These are phyloP conservation scores for Carassius carassius DNA, from an alignment of 2,113 vertebrate species.

Conservation along the genomic window DNA sequence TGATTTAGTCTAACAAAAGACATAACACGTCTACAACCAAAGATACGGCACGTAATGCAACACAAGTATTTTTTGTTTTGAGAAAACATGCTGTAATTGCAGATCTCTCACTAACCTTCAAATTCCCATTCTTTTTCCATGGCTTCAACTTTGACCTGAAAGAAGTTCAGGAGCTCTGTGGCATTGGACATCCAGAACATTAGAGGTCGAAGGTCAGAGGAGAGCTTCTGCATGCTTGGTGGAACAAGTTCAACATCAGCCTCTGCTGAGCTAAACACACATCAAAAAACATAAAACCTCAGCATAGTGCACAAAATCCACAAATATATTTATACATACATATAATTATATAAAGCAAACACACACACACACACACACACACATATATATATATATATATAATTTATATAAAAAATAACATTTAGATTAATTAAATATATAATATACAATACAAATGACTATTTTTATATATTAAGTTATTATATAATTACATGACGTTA, in stretches of 20 bases:
- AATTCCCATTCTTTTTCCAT: constrained; percentile 92
- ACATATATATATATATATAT: no score
- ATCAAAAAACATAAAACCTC: not conserved
- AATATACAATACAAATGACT: not conserved
- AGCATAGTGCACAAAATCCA: not conserved
- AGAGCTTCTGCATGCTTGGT: constrained; percentile 81
- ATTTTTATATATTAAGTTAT: not conserved
- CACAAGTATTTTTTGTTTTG: constrained; percentile 14
- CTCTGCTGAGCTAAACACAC: constrained; percentile 72
- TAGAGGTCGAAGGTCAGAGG: constrained; percentile 84
- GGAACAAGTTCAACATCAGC: constrained; percentile 72
- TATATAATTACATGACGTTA: not conserved
- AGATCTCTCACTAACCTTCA: constrained; percentile 77
- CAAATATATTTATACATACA: not conserved
- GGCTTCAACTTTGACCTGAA: constrained; percentile 86
- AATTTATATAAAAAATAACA: no score
- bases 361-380: no score
- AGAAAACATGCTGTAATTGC: constrained; percentile 1
- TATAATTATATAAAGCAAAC: no score
- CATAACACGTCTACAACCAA: constrained; percentile 27
- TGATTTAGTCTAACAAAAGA: constrained; percentile 26
- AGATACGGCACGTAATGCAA: constrained; percentile 8
- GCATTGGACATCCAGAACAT: constrained; percentile 97
- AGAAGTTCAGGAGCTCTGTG: constrained; percentile 89
- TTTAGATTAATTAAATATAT: not conserved